phyloP scores from a whole-genome alignment of 1,140 invertebrate genomes.

The Onthophagus taurus region DNA sequence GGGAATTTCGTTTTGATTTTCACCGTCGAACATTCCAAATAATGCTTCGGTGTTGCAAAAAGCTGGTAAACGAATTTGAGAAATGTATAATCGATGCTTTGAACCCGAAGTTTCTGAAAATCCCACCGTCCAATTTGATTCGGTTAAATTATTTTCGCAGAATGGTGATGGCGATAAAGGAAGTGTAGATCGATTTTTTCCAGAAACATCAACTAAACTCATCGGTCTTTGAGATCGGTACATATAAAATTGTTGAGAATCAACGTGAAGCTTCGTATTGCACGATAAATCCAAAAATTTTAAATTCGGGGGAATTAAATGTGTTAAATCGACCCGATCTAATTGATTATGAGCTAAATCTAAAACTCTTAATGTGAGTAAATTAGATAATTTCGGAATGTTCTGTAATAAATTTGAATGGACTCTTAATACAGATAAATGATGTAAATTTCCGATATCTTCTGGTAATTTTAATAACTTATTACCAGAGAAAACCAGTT shows the following conservation, averaged over 20 bases:
- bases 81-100: constrained; percentile 58
- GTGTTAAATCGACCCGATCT: constrained; percentile 63
- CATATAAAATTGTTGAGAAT: constrained; percentile 67
- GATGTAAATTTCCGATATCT: constrained; percentile 58
- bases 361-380: constrained; percentile 63
- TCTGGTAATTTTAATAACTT: constrained; percentile 66
- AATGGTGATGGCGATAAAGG: constrained; percentile 54
- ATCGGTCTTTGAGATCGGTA: constrained; percentile 68
- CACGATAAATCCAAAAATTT: constrained; percentile 79
- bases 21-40: constrained; percentile 73
- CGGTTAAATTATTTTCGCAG: constrained; percentile 44
- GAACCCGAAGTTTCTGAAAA: constrained; percentile 76
- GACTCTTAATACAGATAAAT: constrained; percentile 64
- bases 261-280: constrained; percentile 68
- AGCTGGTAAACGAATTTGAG: constrained; percentile 63
- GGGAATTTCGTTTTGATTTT: constrained; percentile 57
- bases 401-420: constrained; percentile 70
- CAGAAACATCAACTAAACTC: constrained; percentile 73
- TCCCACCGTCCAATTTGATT: constrained; percentile 65
- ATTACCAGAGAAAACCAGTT: constrained; percentile 75
- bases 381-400: constrained; percentile 65
- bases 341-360: constrained; percentile 79
- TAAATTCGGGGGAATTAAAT: constrained; percentile 66
- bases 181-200: constrained; percentile 56
- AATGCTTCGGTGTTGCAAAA: constrained; percentile 71